Conservation (phyloP, 2,797 vertebrate species). For the Parambassis ranga region DNA sequence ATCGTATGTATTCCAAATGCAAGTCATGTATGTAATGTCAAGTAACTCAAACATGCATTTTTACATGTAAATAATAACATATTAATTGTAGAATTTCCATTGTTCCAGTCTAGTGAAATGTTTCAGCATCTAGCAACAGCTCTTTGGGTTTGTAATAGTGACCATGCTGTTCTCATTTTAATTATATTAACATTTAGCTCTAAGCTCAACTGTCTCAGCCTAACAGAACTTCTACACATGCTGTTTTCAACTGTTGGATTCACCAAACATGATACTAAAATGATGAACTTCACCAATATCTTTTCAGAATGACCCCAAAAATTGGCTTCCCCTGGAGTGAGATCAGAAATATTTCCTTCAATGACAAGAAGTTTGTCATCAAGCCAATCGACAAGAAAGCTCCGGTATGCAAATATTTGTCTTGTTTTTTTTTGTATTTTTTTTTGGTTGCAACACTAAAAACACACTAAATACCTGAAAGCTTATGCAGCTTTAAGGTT, state of each 20-base stretch:
- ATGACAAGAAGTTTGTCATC: slow-evolving; percentile 98
- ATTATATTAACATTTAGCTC: neutral
- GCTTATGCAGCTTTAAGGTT: neutral
- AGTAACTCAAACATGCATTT: too few species aligned
- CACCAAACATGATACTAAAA: neutral
- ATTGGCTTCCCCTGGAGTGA: slow-evolving; percentile 99
- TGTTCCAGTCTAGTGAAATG: too few species aligned
- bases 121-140: too few species aligned
- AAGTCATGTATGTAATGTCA: too few species aligned
- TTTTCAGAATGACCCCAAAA: slow-evolving; percentile 92
- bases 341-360: slow-evolving; percentile 98
- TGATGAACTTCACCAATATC: neutral
- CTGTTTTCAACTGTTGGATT: neutral
- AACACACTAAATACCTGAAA: neutral
- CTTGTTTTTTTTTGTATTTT: neutral
- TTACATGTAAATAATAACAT: too few species aligned
- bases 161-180: neutral
- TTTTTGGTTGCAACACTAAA: neutral
- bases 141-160: neutral
- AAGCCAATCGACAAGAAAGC: slow-evolving; percentile 98
- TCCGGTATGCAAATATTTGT: slow-evolving; percentile 84
- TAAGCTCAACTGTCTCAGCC: neutral
- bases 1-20: too few species aligned
- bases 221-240: neutral
- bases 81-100: too few species aligned